Conservation (phyloP, 2,113 vertebrate genomes). For the Phylloscopus whistleri region DNA sequence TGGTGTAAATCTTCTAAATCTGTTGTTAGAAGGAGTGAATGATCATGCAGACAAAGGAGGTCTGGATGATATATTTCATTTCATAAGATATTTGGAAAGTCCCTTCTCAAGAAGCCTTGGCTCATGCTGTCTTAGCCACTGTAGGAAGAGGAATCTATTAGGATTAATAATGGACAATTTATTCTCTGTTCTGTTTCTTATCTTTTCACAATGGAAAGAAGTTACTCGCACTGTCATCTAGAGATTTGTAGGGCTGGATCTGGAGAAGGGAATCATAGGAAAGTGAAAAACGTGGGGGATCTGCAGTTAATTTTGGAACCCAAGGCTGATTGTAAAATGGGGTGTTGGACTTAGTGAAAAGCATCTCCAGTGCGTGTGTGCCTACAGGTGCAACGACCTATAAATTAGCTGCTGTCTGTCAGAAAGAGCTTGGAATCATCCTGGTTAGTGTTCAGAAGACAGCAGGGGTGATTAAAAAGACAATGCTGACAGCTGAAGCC, state of each 20-base stretch:
- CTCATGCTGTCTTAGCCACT: background rate
- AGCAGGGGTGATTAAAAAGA: background rate
- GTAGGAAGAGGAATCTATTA: background rate
- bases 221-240: background rate
- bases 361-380: accelerated
- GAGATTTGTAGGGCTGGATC: background rate
- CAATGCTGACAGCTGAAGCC: background rate
- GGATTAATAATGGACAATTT: background rate
- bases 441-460: background rate
- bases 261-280: background rate
- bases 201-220: background rate
- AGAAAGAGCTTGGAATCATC: background rate
- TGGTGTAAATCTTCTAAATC: background rate
- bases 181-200: background rate
- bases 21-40: background rate
- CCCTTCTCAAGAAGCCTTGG: background rate
- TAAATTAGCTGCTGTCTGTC: background rate
- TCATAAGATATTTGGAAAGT: background rate
- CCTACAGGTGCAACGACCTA: background rate
- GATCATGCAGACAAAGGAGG: background rate
- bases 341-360: background rate
- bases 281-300: background rate
- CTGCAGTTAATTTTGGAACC: background rate
- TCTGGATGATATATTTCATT: background rate
- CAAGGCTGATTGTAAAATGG: background rate